Conservation (phyloP, 2,113 vertebrate species). For the Orthonyx spaldingii region DNA sequence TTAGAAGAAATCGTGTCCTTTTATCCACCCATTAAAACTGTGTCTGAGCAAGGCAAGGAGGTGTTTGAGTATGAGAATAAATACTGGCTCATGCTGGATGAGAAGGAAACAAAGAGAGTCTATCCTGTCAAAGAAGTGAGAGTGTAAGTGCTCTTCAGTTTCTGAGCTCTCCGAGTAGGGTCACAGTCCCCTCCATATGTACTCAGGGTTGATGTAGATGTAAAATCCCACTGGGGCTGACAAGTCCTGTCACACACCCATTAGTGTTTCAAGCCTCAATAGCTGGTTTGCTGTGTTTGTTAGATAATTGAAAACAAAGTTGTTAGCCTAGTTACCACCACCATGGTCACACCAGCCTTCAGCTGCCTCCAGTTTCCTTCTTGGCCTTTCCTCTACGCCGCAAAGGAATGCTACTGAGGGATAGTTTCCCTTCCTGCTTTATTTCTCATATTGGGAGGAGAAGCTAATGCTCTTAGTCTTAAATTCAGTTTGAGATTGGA, state of each 20-base stretch:
- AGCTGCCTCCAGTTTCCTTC: not conserved
- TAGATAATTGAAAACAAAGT: not conserved
- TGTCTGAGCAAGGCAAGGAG: conserved; percentile 86
- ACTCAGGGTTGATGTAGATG: not conserved
- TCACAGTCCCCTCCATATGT: not conserved
- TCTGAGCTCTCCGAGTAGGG: not conserved
- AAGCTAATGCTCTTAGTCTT: not conserved
- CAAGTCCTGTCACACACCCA: not conserved
- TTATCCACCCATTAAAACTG: conserved; percentile 85
- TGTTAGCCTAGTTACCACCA: not conserved
- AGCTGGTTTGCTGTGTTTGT: not conserved
- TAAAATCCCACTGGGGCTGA: not conserved
- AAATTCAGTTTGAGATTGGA: not conserved
- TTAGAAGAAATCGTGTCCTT: conserved; percentile 81
- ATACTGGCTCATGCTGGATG: conserved; percentile 95
- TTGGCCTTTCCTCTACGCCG: not conserved
- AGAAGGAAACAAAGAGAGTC: conserved; percentile 68
- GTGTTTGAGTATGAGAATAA: conserved; percentile 89
- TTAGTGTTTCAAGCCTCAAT: not conserved
- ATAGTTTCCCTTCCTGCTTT: not conserved
- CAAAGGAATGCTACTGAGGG: not conserved
- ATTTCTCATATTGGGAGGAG: not conserved
- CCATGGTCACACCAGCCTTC: not conserved
- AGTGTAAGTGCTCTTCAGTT: conserved; percentile 73
- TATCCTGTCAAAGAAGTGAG: conserved; percentile 83